Percentiles rank a stretch among this genome's conserved stretches.
These are phyloP conservation scores for Athrips mouffetella DNA, from an alignment of 2,888 invertebrate genomes.

Conservation along the genomic window DNA sequence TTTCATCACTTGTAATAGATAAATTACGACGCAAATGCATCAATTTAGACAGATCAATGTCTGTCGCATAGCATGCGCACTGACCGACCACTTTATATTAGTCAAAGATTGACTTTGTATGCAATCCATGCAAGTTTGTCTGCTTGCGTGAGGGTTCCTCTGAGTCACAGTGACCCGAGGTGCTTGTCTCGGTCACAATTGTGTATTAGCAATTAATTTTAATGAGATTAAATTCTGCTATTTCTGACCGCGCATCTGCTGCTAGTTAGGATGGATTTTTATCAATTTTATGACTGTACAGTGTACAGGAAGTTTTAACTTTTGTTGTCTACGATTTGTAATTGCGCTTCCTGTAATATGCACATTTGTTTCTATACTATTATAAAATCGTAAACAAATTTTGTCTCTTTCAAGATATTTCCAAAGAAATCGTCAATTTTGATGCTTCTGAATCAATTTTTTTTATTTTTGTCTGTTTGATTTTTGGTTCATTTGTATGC, in stretches of 20 bases:
- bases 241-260: conserved; percentile 58
- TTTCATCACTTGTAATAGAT: no score
- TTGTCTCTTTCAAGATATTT: no score
- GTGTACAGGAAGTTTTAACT: conserved; percentile 33
- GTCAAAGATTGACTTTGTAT: conserved; percentile 39
- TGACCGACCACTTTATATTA: neutral
- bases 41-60: no score
- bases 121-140: conserved; percentile 34
- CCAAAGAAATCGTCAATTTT: no score
- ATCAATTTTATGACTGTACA: conserved; percentile 40
- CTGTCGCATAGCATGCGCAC: neutral
- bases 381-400: no score
- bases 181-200: conserved; percentile 60
- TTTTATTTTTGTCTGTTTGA: no score
- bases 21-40: no score
- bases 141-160: conserved; percentile 31
- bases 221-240: conserved; percentile 69
- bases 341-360: neutral
- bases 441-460: no score
- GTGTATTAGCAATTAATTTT: conserved; percentile 67
- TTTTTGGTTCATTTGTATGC: no score
- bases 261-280: conserved; percentile 37
- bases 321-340: neutral
- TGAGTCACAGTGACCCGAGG: conserved; percentile 60
- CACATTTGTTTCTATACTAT: neutral